Evolutionary conservation across 2,113 vertebrate species (phyloP), one percentile per base, ranked within the genome.

Genomic region (Onychostruthus taczanowskii): DNA sequence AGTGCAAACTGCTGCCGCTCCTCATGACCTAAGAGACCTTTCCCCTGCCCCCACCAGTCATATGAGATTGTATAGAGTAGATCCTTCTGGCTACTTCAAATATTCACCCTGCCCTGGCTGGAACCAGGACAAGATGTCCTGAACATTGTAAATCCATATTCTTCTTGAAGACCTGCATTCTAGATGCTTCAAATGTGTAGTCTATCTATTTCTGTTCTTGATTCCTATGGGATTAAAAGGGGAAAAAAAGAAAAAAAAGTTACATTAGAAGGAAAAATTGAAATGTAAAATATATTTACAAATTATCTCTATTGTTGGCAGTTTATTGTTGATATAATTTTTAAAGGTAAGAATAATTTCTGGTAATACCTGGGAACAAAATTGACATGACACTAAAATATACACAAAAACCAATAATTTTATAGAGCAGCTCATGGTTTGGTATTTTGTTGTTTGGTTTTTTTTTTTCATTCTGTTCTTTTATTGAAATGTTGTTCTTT

Each of bases 21-120:
- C 14, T 5, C 5, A 8, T 9, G 13, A 6, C 8, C 0, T 0
- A 72, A 43, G 11, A 50, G 8, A 33, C 15, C 27, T 35, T 19
- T 8, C 13, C 13, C 2, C 17, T 13, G 11, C 5, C 6, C 10
- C 8, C 5, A 5, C 16, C 44, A n/a, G 5, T 24, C 37, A 27
- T 35, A 27, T 43, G 21, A 43, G 26, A 11, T 16, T n/a, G 6
- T 15, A 35, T 5, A 43, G 31, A 13, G 37, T 3, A 33, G 23
- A 2, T 6, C 8, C 18, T 58, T 33, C 59, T 81, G 33, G 14
- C 6, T 80, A 8, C 31, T 37, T 64, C 35, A 58, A 5, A 43
- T 47, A 50, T 23, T 56, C 44, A 43, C 15, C 31, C 11, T 58
- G 21, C 13, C 35, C 17, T 56, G 43, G 6, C 17, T 50, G 43